Conservation (phyloP, 2,797 vertebrate species). For the Tragopan temminckii region DNA sequence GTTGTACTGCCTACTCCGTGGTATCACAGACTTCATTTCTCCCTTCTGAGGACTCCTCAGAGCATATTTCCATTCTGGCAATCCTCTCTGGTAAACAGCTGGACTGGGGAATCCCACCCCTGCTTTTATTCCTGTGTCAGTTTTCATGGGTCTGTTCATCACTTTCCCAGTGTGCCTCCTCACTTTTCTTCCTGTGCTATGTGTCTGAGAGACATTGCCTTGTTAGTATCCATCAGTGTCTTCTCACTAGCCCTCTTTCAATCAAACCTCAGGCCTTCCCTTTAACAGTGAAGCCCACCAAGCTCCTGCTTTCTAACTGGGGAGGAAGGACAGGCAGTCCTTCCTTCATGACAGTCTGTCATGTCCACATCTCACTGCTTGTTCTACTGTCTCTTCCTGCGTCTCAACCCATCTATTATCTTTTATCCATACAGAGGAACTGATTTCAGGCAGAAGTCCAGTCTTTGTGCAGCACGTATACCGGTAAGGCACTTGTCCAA, state of each 20-base stretch:
- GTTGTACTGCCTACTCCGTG: not conserved
- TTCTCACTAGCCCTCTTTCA: not conserved
- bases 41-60: not conserved
- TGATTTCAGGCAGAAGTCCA: conserved; percentile 2
- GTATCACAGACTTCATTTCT: not conserved
- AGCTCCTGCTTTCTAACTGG: not conserved
- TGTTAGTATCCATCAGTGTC: not conserved
- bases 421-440: not conserved
- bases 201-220: not conserved
- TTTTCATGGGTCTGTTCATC: not conserved
- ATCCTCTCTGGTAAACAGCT: not conserved
- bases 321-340: not conserved
- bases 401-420: conserved; percentile 18
- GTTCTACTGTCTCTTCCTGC: not conserved
- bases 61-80: not conserved
- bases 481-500: not conserved
- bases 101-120: not conserved
- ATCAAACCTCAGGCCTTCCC: not conserved
- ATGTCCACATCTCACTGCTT: conserved; percentile 9
- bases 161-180: not conserved
- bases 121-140: rapidly evolving
- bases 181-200: not conserved
- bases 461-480: not conserved
- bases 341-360: not conserved
- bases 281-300: not conserved